Conservation (phyloP, 2,797 vertebrate genomes). For the Myioborus melanocephalus region DNA sequence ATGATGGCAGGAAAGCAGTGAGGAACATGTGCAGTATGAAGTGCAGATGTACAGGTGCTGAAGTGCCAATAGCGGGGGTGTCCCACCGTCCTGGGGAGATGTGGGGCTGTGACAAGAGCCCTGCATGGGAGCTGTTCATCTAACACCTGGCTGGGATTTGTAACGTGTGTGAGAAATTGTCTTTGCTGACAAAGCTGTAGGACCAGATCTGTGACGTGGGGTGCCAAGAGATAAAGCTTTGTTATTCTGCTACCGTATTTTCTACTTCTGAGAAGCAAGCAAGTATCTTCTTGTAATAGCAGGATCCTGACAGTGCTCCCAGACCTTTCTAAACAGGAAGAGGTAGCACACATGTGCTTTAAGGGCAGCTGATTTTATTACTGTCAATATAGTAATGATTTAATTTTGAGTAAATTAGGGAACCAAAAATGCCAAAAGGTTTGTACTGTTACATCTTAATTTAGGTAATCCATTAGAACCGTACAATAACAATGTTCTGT, state of each 20-base stretch:
- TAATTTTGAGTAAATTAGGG: background rate
- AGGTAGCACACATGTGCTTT: background rate
- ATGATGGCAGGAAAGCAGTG: background rate
- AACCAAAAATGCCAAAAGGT: background rate
- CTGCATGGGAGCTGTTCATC: background rate
- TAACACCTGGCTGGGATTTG: fast-evolving
- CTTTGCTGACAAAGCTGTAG: background rate
- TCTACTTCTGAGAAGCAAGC: background rate
- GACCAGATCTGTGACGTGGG: background rate
- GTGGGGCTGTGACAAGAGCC: background rate
- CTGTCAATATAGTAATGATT: background rate
- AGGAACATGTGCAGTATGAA: fast-evolving
- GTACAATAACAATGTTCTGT: background rate
- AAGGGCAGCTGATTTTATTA: background rate
- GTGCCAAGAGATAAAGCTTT: background rate
- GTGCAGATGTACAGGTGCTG: fast-evolving
- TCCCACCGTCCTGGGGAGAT: background rate
- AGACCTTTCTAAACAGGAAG: background rate
- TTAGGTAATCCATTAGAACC: background rate
- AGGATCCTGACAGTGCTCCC: background rate
- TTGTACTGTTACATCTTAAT: background rate
- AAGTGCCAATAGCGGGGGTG: background rate
- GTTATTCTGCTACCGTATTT: background rate
- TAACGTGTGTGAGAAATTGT: background rate
- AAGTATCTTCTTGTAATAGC: background rate